A percentile compares a stretch with the other conserved stretches of the same genome.
phyloP scores from a whole-genome alignment of 2,797 vertebrate genomes.

The Taenioides sp. region DNA sequence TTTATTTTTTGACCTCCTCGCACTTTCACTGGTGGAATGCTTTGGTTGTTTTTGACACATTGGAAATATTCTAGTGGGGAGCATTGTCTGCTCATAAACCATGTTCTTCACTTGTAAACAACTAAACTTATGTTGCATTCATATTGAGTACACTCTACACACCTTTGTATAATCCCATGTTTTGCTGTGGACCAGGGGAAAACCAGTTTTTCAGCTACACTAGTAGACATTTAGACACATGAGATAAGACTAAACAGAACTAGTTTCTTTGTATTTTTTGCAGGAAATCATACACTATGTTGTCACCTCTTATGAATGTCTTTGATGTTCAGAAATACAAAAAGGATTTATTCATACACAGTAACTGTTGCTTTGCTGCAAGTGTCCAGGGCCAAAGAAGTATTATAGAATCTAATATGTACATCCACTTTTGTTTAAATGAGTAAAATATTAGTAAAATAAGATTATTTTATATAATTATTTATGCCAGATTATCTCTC shows the following conservation, averaged over 20 bases:
- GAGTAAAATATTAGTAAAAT: not conserved
- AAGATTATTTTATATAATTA: not conserved
- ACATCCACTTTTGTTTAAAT: no score
- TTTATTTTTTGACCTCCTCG: conserved; percentile 42
- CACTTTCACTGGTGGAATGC: conserved; percentile 23
- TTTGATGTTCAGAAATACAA: conserved; percentile 11
- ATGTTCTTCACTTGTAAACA: not conserved
- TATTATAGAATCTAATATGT: no score
- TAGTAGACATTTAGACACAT: conserved; percentile 12
- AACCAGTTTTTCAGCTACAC: conserved; percentile 39
- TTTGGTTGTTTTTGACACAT: conserved; percentile 25
- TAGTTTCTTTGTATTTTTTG: conserved; percentile 17
- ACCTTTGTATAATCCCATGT: conserved; percentile 14
- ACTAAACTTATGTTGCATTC: conserved; percentile 14
- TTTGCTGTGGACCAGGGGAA: conserved; percentile 19
- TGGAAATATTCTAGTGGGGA: conserved; percentile 31
- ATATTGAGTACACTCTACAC: not conserved
- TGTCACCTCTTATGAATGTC: not conserved
- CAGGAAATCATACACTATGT: not conserved
- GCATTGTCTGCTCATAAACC: conserved; percentile 5
- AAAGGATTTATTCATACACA: not conserved
- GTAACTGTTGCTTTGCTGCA: not conserved
- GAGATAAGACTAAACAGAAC: conserved; percentile 22
- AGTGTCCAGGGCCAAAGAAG: not conserved
- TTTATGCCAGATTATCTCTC: not conserved